Conservation (phyloP, 2,888 invertebrate species). For the Nebria brevicollis region DNA sequence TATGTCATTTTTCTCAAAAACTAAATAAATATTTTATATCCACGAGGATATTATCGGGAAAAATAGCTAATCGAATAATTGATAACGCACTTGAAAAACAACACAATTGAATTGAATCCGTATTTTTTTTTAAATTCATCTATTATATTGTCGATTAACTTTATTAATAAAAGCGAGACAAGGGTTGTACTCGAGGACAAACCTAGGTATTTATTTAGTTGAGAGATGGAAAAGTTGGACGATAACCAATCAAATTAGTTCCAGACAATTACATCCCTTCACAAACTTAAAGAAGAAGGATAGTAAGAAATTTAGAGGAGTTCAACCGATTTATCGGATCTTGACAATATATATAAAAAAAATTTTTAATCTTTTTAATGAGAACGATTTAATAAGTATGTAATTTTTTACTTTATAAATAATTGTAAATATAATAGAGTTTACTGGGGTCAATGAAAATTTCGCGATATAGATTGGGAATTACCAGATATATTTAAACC, state of each 20-base stretch:
- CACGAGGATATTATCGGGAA: not conserved
- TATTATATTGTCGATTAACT: constrained; percentile 20
- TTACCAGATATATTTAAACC: too few species aligned
- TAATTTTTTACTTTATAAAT: too few species aligned
- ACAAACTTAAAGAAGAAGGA: constrained; percentile 8
- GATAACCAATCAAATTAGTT: constrained; percentile 41
- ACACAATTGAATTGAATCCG: not conserved
- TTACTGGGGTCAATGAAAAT: too few species aligned
- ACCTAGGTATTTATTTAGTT: constrained; percentile 33
- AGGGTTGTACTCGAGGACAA: not conserved
- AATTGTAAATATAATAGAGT: too few species aligned
- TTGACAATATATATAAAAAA: constrained; percentile 23
- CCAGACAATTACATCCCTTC: constrained; percentile 37
- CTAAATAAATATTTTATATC: not conserved
- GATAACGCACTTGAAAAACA: constrained; percentile 9
- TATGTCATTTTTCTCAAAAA: not conserved
- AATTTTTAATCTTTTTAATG: too few species aligned
- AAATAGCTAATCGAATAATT: not conserved
- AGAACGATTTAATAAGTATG: too few species aligned
- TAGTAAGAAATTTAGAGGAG: not conserved
- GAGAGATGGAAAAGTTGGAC: constrained; percentile 36
- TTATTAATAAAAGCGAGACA: constrained; percentile 4
- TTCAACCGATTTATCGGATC: constrained; percentile 8
- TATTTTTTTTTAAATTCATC: not conserved
- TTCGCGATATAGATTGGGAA: too few species aligned